These are phyloP conservation scores for Tethya wilhelma DNA, from an alignment of 37 sponge, comb jelly and placozoan species.

Conservation along the genomic window DNA sequence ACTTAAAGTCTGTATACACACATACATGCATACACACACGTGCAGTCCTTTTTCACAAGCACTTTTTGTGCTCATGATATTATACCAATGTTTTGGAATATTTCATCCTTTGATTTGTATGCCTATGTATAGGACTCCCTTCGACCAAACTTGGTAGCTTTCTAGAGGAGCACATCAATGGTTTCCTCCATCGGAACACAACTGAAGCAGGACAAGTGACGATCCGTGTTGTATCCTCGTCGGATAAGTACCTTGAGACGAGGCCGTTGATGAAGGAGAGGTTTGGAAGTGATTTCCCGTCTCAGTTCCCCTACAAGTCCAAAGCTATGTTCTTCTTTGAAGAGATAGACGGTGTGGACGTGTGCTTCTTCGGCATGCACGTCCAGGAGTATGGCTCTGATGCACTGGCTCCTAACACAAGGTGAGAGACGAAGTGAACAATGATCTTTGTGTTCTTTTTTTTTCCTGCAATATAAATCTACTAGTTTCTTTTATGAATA, in stretches of 20 bases:
- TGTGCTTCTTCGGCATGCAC: conserved; percentile 99
- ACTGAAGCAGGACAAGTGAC: conserved; percentile 68
- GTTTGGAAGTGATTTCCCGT: conserved; percentile 74
- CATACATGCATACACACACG: neutral
- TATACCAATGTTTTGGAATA: neutral
- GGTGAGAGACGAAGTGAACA: too few relatives aligned
- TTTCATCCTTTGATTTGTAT: neutral
- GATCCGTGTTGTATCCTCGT: conserved; percentile 90
- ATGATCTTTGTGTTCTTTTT: too few relatives aligned
- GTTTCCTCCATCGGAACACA: conserved; percentile 13
- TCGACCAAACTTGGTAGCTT: conserved; percentile 71
- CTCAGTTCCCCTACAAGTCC: conserved; percentile 87
- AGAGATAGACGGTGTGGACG: conserved; percentile 94
- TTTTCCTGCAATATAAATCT: too few relatives aligned
- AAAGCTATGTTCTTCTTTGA: conserved; percentile 99
- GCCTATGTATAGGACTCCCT: conserved; percentile 69
- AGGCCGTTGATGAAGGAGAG: conserved; percentile 79
- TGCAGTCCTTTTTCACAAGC: neutral
- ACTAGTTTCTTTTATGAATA: too few relatives aligned
- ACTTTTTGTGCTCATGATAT: neutral
- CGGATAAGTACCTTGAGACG: conserved; percentile 87
- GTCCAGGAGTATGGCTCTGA: conserved; percentile 99
- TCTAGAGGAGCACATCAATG: conserved; percentile 89
- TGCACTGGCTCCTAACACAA: conserved; percentile 93
- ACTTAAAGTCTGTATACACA: too few relatives aligned